A percentile compares a stretch with the other conserved stretches of the same genome.
These are phyloP conservation scores for Orthonevra nobilis DNA, from an alignment of 2,888 invertebrate species.

Conservation along the genomic window DNA sequence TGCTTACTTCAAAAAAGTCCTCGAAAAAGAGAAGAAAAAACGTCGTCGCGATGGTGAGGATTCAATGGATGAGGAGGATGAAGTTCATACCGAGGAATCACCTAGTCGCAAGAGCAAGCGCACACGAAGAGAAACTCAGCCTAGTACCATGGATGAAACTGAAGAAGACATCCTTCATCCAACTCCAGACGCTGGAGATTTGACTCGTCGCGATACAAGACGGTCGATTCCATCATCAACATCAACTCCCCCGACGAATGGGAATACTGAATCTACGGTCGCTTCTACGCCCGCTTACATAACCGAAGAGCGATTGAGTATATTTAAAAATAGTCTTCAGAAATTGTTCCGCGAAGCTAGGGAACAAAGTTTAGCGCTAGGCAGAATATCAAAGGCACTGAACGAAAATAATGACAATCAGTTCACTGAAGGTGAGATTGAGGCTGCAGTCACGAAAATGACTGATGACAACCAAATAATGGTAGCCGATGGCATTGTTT, in stretches of 20 bases:
- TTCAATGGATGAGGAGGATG: constrained; percentile 81
- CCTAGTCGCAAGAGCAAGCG: constrained; percentile 77
- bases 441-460: constrained; percentile 90
- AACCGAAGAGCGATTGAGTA: constrained; percentile 81
- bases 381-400: constrained; percentile 84
- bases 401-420: constrained; percentile 83
- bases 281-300: constrained; percentile 75
- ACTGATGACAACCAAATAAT: constrained; percentile 95
- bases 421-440: constrained; percentile 86
- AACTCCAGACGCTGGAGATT: constrained; percentile 78
- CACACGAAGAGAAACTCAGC: constrained; percentile 72
- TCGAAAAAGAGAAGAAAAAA: constrained; percentile 89
- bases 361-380: constrained; percentile 87
- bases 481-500: constrained; percentile 91
- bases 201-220: constrained; percentile 78
- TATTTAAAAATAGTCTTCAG: constrained; percentile 88
- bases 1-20: constrained; percentile 96
- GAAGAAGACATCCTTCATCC: constrained; percentile 76
- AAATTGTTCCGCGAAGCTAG: constrained; percentile 89
- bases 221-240: constrained; percentile 71
- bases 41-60: constrained; percentile 82
- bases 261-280: constrained; percentile 55
- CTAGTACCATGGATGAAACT: constrained; percentile 72
- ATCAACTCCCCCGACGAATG: constrained; percentile 47
- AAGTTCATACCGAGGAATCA: constrained; percentile 76